Conservation (phyloP, 2,113 vertebrate species). For the Urocitellus parryii region DNA sequence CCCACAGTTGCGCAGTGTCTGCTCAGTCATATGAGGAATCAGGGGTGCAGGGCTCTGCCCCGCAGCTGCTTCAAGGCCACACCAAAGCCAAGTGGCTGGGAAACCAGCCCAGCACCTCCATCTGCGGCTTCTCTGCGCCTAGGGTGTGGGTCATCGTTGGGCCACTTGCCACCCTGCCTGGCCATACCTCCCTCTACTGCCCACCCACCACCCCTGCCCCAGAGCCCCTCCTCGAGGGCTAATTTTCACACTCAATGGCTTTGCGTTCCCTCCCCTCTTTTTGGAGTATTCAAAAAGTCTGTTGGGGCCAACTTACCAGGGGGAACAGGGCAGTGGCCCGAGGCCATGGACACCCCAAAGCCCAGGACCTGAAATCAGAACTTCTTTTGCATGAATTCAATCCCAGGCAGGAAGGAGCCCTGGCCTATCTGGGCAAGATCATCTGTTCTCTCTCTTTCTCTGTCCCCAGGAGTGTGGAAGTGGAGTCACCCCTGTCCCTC, state of each 20-base stretch:
- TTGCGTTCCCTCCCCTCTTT: background rate
- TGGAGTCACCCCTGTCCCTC: background rate
- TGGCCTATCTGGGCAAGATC: background rate
- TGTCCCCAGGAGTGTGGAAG: background rate
- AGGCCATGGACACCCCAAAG: background rate
- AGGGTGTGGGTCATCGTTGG: background rate
- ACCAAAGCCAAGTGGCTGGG: conserved; percentile 1
- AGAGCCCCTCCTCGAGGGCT: background rate
- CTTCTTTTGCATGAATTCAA: background rate
- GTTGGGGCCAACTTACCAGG: background rate
- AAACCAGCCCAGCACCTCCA: background rate
- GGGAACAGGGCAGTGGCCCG: background rate
- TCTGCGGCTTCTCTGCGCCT: background rate
- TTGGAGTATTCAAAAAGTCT: background rate
- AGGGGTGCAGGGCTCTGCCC: background rate
- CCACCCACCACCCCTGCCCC: background rate
- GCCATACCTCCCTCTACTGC: background rate
- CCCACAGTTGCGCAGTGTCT: background rate
- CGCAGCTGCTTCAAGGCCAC: conserved; percentile 56
- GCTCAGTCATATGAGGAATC: conserved; percentile 63
- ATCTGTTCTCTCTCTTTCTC: background rate
- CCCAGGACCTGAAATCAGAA: background rate
- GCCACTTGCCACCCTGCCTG: background rate
- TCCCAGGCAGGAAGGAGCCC: background rate
- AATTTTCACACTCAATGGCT: background rate